Base-by-base conservation (phyloP, 1,140 invertebrate genomes). In the Ceratosolen fusciceps region DNA sequence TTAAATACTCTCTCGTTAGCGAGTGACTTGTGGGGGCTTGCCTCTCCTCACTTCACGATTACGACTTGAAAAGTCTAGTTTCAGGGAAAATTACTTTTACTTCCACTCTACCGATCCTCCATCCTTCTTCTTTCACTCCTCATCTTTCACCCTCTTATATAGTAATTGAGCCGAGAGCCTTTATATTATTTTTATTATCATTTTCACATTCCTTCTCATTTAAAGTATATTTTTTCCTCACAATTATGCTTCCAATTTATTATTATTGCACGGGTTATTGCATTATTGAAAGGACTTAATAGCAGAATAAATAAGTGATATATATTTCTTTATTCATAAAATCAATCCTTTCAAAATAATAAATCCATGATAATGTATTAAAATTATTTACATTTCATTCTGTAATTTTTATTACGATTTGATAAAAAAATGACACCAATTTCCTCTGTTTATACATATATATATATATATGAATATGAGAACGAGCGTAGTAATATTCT, bases 31-130 rank as follows among this genome's bases (percentile, higher is more conserved):
- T 77, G 49, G 82, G 78, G 80, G n/a, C n/a, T n/a, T n/a, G n/a
- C n/a, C 79, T 86, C 82, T 82, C 86, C 84, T 86, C 83, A 85
- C 84, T 87, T 82, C 81, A 83, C 84, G 84, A 84, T 85, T 86
- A 87, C 75, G 39, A 34, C 29, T 60, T 77, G 73, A 77, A 77
- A 54, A 56, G 60, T 37, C 12, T 56, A 68, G 47, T 77, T 77
- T 70, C 56, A 75, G 74, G 14, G 60, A 49, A n/a, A 49, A 16
- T 43, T 16, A 29, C 9, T 34, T 19, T 43, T 16, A 29, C 9
- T 34, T 19, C 37, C 19, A 52, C 10, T 10, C 29, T 39, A 2
- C 24, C 65, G 56, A 8, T 3, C n/a, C 39, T n/a, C 3, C 47
- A 56, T n/a, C 26, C n/a, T 67, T 39, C 34, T 31, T 67, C 65